Evolutionary conservation across 2,113 vertebrate species (phyloP), one percentile per base, ranked within the genome.

Genomic region (Merops nubicus): DNA sequence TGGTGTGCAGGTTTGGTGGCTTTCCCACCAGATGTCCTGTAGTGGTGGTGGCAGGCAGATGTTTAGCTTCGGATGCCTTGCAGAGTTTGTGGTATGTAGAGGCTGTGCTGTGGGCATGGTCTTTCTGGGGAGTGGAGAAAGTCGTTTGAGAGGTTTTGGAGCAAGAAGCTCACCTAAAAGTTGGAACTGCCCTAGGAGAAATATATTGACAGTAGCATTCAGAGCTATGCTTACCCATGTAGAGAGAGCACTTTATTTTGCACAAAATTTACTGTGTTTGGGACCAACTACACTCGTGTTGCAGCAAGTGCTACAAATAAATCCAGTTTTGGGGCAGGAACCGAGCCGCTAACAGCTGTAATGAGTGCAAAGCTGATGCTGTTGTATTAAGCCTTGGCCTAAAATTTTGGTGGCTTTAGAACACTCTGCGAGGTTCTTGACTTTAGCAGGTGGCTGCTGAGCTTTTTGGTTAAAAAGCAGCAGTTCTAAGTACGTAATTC

Each of bases 401-500:
- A 15, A 79, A 53, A 56, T 59, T 28, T 42, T 23, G 21, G 2
- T 68, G 42, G 20, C 48, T 88, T 89, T 63, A 23, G 38, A 82
- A 10, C 1, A 9, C 3, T 25, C 25, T 34, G 38, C 45, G 45
- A 53, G 13, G 28, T 74, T 83, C 59, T 67, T 59, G 54, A 20
- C 23, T 68, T 93, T 0, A 73, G 8, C 31, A 65, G 70, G 64
- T 31, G 47, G 28, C 47, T 78, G 33, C n/a, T 36, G 31, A 47
- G 81, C 12, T 77, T 83, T 43, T 54, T 42, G 12, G 20, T 47
- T 65, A 17, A 79, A 81, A 65, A 42, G 8, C 36, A 33, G n/a
- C 25, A 22, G 19, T 12, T 88, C 23, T 38, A 1, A 1, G 20
- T n/a, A 7, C 0, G 0, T 7, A 23, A 18, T 54, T 83, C 15